These are phyloP conservation scores for Drosophila bunnanda DNA, from an alignment of 2,888 invertebrate species.

Conservation along the genomic window DNA sequence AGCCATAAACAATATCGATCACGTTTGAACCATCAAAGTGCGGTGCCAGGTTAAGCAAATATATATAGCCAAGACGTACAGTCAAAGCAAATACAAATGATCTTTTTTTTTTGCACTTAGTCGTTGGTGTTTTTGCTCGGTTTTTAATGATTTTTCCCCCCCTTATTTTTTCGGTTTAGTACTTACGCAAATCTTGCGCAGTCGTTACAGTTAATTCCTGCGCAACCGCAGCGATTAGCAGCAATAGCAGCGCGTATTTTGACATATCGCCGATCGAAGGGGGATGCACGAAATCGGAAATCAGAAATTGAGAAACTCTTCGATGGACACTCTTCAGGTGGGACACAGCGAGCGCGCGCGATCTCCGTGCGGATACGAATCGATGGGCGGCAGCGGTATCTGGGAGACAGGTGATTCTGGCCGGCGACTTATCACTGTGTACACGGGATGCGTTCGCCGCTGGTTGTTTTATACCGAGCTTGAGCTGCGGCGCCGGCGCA, in stretches of 20 bases:
- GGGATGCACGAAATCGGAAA: constrained; percentile 32
- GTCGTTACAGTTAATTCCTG: constrained; percentile 57
- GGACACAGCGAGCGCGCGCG: constrained; percentile 17
- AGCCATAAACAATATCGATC: constrained; percentile 58
- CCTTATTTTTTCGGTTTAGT: constrained; percentile 28
- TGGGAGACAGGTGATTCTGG: constrained; percentile 42
- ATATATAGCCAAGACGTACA: constrained; percentile 29
- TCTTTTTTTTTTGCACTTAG: constrained; percentile 43
- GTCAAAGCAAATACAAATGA: constrained; percentile 40
- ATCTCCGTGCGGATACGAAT: constrained; percentile 10
- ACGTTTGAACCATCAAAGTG: constrained; percentile 67
- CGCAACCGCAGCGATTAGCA: constrained; percentile 69
- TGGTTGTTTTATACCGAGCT: constrained; percentile 68
- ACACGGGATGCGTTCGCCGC: constrained; percentile 62
- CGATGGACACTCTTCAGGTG: constrained; percentile 5
- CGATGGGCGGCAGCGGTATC: constrained; percentile 5
- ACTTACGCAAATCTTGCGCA: constrained; percentile 83
- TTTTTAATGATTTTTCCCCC: constrained; percentile 13
- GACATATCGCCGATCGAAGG: constrained; percentile 40
- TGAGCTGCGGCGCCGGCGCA: constrained; percentile 37
- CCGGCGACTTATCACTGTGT: constrained; percentile 69
- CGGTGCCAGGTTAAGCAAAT: constrained; percentile 32
- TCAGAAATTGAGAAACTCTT: constrained; percentile 19
- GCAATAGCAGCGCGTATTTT: constrained; percentile 51
- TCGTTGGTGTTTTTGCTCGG: not conserved